A percentile compares a stretch with the other conserved stretches of the same genome.
Evolutionary conservation across 2,797 vertebrate species (phyloP).

Genomic region (Otus scops): DNA sequence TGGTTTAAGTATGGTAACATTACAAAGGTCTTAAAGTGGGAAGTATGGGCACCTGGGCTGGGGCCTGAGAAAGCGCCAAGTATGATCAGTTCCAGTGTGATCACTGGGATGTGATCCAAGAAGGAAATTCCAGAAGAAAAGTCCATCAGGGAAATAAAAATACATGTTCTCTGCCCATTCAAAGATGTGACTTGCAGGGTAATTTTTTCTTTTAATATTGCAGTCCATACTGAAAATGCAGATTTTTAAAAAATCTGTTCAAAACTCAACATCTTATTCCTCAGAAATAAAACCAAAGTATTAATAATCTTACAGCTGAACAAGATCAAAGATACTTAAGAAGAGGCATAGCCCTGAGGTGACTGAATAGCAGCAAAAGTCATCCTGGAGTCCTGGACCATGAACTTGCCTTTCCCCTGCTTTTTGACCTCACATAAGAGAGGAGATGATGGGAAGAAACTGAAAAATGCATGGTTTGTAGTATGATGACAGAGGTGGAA

Average conservation of each 20-base stretch:
- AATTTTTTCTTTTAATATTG: neutral
- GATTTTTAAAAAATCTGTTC: neutral
- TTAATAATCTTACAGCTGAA: neutral
- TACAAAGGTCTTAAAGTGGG: neutral
- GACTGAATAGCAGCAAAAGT: neutral
- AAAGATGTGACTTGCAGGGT: neutral
- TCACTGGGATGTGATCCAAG: neutral
- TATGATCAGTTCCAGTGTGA: neutral
- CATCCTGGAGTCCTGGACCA: neutral
- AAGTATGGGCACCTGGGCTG: neutral
- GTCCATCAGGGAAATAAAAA: neutral
- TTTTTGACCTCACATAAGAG: neutral
- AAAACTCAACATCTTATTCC: neutral
- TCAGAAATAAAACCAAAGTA: neutral
- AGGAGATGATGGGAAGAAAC: neutral
- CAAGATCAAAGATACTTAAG: neutral
- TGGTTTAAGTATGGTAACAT: neutral
- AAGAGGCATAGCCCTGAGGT: neutral
- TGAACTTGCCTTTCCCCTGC: neutral
- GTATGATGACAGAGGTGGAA: neutral
- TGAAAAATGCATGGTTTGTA: neutral
- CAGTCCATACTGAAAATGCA: neutral
- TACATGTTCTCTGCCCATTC: neutral
- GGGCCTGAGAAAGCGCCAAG: neutral
- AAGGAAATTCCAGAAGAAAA: neutral